Percentiles rank a stretch among this genome's conserved stretches.
These are phyloP conservation scores for Diphyllodes magnificus DNA, from an alignment of 2,113 vertebrate species.

Conservation along the genomic window DNA sequence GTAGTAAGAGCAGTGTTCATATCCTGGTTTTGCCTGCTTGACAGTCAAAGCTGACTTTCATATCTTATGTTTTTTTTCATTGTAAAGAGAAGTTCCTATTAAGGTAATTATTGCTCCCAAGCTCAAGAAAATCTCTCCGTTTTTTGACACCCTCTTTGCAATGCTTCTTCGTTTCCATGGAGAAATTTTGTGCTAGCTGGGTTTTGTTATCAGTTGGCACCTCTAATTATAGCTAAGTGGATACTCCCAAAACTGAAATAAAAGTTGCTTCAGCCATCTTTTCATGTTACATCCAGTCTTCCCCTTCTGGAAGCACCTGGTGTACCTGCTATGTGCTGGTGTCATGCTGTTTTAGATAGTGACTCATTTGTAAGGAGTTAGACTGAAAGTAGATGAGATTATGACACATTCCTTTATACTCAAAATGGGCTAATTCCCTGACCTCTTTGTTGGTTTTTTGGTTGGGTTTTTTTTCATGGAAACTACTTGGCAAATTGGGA, in stretches of 20 bases:
- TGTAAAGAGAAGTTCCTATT: neutral
- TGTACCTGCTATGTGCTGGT: neutral
- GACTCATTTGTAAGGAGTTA: neutral
- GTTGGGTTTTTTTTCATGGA: neutral
- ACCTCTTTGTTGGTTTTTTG: neutral
- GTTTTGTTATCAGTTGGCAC: constrained; percentile 5
- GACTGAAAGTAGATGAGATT: neutral
- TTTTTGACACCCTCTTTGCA: constrained; percentile 9
- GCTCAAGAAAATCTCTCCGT: neutral
- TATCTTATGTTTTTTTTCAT: neutral
- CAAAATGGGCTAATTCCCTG: neutral
- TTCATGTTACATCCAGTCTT: neutral
- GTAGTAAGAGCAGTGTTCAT: neutral
- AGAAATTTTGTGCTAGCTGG: neutral
- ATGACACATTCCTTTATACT: neutral
- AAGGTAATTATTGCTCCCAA: neutral
- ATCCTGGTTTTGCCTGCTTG: neutral
- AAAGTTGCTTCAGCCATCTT: constrained; percentile 20
- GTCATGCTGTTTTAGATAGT: neutral
- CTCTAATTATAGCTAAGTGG: constrained; percentile 26
- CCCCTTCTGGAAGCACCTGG: neutral
- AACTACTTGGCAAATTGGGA: neutral
- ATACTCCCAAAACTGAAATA: constrained; percentile 33
- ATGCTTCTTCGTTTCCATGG: constrained; percentile 27
- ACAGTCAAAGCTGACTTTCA: neutral